Base-by-base conservation (phyloP, 2,888 invertebrate genomes). In the Tryphoninae sp. region DNA sequence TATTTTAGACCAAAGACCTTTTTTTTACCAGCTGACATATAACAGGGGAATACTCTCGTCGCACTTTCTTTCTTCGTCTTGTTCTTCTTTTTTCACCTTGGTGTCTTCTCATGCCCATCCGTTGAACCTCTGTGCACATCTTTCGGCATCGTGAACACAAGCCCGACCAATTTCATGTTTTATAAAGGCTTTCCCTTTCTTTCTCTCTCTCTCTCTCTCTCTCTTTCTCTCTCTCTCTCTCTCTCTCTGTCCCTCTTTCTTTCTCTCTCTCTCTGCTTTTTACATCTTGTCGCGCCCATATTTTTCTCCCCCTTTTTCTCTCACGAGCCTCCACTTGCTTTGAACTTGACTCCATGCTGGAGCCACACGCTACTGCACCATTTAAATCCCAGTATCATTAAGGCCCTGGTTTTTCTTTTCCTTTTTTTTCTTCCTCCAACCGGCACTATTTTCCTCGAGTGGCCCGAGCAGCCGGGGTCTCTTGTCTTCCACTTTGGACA, bases 351-450 rank as follows among this genome's bases (percentile, higher is more conserved):
- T 75, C 79, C 65, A 79, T 71, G 73, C 73, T 6, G 61, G 33
- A 33, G 33, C 33, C 58, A 77, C 77, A 22, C 33, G 7, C 19
- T 40, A 49, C 80, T 61, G 75, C 83, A 78, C 81, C 86, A 85
- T 85, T 87, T 86, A 86, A 87, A 86, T 84, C 86, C 84, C 85
- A 75, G 84, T 83, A 80, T 85, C 83, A 83, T 86, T 85, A 82
- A 85, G 82, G 80, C 78, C 77, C 76, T 67, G 74, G 67, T 71
- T 65, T 80, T 80, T 75, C 53, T 64, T 61, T 59, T 22, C n/a
- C 40, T n/a, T 62, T 33, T 26, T 62, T 13, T 26, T n/a, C 4
- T 67, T 67, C 26, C 45, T 49, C 23, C 68, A 68, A 69, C 53
- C 68, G 59, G 59, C 69, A 71, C 62, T 64, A 69, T 71, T 80